phyloP scores from a whole-genome alignment of 1,140 invertebrate species.

The Pantala flavescens region DNA sequence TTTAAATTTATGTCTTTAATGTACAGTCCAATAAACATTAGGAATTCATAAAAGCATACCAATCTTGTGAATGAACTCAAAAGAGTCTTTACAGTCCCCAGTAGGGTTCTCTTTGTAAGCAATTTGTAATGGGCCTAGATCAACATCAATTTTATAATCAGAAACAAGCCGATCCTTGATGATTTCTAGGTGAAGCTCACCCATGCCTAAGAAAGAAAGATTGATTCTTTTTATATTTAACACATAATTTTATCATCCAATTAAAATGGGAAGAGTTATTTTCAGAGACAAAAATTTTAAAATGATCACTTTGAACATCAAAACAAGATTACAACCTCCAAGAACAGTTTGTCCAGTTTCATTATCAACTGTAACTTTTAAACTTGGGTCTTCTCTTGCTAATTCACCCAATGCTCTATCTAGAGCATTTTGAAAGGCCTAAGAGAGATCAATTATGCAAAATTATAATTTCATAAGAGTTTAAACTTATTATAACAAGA shows the following conservation, averaged over 20 bases:
- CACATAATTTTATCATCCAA: background rate
- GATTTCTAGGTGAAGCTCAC: slow-evolving; percentile 92
- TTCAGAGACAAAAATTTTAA: background rate
- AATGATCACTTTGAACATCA: slow-evolving; percentile 2
- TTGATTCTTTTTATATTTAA: background rate
- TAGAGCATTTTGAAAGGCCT: slow-evolving; percentile 57
- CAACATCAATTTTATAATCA: slow-evolving; percentile 87
- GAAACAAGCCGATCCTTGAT: slow-evolving; percentile 74
- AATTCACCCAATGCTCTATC: slow-evolving; percentile 78
- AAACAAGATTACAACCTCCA: slow-evolving; percentile 38
- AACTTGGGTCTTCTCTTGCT: slow-evolving; percentile 86
- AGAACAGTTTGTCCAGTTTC: slow-evolving; percentile 81
- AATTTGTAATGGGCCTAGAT: slow-evolving; percentile 89
- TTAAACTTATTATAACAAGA: background rate
- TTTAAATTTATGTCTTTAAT: too few species aligned
- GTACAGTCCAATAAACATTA: too few species aligned
- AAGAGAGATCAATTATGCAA: slow-evolving; percentile 2
- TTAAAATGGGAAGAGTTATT: slow-evolving; percentile 8
- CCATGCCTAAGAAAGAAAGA: slow-evolving; percentile 62
- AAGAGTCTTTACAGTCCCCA: slow-evolving; percentile 38
- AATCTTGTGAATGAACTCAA: slow-evolving; percentile 54
- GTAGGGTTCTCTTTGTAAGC: slow-evolving; percentile 76
- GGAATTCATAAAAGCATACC: slow-evolving; percentile 30
- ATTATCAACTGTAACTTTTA: slow-evolving; percentile 60
- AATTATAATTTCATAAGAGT: background rate